These are phyloP conservation scores for Sebastes fasciatus DNA, from an alignment of 2,113 vertebrate species.

Conservation along the genomic window DNA sequence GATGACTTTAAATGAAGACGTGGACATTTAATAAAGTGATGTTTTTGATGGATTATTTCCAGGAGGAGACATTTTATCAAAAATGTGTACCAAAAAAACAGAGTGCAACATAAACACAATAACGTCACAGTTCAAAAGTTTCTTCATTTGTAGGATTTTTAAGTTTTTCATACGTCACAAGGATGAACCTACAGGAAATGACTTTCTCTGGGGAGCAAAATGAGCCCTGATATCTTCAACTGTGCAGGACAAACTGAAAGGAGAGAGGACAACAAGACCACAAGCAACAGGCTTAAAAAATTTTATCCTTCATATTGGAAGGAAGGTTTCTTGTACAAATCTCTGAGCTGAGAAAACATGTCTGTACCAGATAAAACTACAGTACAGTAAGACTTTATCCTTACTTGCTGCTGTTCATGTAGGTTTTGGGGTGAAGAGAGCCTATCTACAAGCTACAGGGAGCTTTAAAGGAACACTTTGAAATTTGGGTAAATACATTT, in stretches of 20 bases:
- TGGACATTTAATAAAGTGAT: neutral
- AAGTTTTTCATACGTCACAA: neutral
- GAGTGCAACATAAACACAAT: neutral
- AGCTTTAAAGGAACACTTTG: neutral
- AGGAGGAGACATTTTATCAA: too few species aligned
- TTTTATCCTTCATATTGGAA: neutral
- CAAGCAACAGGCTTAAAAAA: neutral
- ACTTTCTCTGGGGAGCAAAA: neutral
- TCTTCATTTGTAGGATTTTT: too few species aligned
- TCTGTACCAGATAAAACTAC: neutral
- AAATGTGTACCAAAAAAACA: too few species aligned
- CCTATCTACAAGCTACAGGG: neutral
- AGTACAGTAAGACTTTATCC: neutral
- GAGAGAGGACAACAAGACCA: neutral
- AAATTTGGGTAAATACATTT: neutral
- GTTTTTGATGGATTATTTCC: neutral
- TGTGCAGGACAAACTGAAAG: neutral
- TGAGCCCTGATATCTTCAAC: neutral
- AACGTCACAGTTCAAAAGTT: neutral
- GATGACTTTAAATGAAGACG: neutral
- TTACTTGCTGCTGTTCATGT: neutral
- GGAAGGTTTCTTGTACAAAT: neutral
- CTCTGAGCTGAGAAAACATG: neutral
- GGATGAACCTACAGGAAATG: neutral
- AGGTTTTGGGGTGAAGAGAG: neutral